These are phyloP conservation scores for Euproctis similis DNA, from an alignment of 2,888 invertebrate genomes.

Conservation along the genomic window DNA sequence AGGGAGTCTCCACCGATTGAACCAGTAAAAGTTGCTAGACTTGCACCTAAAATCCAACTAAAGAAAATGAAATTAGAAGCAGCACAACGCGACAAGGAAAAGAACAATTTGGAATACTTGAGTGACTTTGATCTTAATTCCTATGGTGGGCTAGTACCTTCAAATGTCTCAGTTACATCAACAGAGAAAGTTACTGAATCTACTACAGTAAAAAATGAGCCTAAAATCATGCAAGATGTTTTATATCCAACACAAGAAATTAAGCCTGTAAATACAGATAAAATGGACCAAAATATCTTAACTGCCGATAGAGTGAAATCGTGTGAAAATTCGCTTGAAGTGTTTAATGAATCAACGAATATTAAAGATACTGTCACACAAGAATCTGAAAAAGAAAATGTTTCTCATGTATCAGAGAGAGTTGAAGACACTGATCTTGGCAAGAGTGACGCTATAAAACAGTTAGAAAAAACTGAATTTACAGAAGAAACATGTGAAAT, in stretches of 20 bases:
- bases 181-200: slow-evolving; percentile 4
- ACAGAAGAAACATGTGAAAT: slow-evolving; percentile 3
- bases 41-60: slow-evolving; percentile 71
- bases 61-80: slow-evolving; percentile 71
- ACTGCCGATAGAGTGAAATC: slow-evolving; percentile 12
- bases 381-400: slow-evolving; percentile 1
- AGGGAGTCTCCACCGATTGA: slow-evolving; percentile 64
- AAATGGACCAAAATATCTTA: slow-evolving; percentile 14
- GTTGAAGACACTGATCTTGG: slow-evolving; percentile 4
- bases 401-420: slow-evolving; percentile 2
- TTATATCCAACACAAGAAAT: slow-evolving; percentile 53
- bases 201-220: background rate
- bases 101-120: slow-evolving; percentile 21
- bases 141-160: slow-evolving; percentile 16
- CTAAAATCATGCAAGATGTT: slow-evolving; percentile 30
- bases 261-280: slow-evolving; percentile 37
- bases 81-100: slow-evolving; percentile 50
- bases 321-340: too few relatives aligned
- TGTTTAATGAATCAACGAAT: background rate
- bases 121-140: slow-evolving; percentile 19
- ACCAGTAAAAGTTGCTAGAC: slow-evolving; percentile 71
- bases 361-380: background rate
- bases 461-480: background rate
- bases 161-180: slow-evolving; percentile 11
- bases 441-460: slow-evolving; percentile 8